Conservation (phyloP, 30 jellyfish, hydroid and myxozoan genomes). For the Cassiopea andromeda region DNA sequence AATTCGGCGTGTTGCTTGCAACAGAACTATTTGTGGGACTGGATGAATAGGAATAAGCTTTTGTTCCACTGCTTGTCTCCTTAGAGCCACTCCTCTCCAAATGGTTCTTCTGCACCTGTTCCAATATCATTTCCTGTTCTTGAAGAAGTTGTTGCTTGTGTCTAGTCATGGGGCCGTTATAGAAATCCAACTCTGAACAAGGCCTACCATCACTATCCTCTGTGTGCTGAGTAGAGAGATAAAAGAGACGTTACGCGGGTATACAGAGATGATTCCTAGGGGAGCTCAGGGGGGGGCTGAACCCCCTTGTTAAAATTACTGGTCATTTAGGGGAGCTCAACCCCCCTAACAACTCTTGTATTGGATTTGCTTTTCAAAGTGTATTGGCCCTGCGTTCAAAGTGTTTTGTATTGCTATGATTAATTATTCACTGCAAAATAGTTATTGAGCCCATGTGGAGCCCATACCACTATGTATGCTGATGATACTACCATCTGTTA, state of each 20-base stretch:
- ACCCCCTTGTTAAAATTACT: too few species aligned
- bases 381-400: too few species aligned
- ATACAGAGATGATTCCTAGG: too few species aligned
- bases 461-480: too few species aligned
- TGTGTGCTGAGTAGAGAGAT: slow-evolving; percentile 34
- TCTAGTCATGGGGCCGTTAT: slow-evolving; percentile 98
- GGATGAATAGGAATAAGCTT: slow-evolving; percentile 31
- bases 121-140: slow-evolving; percentile 95
- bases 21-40: slow-evolving; percentile 52
- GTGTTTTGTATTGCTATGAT: too few species aligned
- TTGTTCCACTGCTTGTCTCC: slow-evolving; percentile 24
- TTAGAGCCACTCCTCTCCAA: slow-evolving; percentile 33
- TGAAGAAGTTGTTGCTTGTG: slow-evolving; percentile 98
- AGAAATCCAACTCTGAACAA: slow-evolving; percentile 89
- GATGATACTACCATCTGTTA: too few species aligned
- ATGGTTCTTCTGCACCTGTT: slow-evolving; percentile 81
- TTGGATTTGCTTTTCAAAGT: too few species aligned
- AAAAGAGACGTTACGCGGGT: not conserved
- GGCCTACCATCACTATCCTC: slow-evolving; percentile 92
- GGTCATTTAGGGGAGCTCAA: too few species aligned
- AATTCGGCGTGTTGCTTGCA: slow-evolving; percentile 43
- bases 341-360: too few species aligned
- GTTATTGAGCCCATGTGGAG: too few species aligned
- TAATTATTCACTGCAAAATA: too few species aligned
- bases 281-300: too few species aligned